phyloP scores from a whole-genome alignment of 92 coral and sea anemone species.

The Parazoanthus atlanticus region DNA sequence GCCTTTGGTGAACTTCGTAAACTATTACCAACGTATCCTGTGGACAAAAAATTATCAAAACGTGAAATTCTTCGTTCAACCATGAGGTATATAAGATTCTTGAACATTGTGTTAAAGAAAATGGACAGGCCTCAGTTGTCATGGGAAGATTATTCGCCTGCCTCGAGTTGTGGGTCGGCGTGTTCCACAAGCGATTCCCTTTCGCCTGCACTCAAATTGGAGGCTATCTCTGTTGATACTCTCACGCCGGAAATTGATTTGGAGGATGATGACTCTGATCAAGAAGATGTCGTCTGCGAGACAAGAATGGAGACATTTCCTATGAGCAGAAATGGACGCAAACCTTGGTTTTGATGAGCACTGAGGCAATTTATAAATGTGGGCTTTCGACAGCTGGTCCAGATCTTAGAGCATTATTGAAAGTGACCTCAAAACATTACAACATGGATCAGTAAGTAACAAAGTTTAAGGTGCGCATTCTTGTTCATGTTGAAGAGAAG shows the following conservation, averaged over 20 bases:
- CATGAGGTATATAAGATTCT: conserved; percentile 80
- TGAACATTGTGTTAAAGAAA: conserved; percentile 64
- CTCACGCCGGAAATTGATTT: conserved; percentile 63
- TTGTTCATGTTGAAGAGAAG: no score
- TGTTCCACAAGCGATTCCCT: conserved; percentile 33
- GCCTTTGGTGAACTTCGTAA: conserved; percentile 86
- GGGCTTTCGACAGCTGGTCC: no score
- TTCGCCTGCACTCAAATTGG: conserved; percentile 51
- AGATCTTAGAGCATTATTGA: no score
- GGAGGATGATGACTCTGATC: conserved; percentile 35
- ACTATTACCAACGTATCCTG: conserved; percentile 79
- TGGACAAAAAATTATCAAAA: conserved; percentile 83
- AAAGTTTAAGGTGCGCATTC: no score
- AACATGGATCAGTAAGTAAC: no score
- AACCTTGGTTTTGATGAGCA: conserved; percentile 1
- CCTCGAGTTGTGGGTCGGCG: conserved; percentile 15
- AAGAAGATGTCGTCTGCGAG: neutral
- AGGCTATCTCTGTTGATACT: conserved; percentile 61
- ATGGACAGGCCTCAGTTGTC: conserved; percentile 42
- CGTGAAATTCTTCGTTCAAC: conserved; percentile 82
- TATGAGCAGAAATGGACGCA: neutral
- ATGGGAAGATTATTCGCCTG: neutral
- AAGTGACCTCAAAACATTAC: no score
- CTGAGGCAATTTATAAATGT: neutral
- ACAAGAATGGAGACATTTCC: conserved; percentile 2